These are phyloP conservation scores for Netelia virgata DNA, from an alignment of 2,888 invertebrate genomes.

Conservation along the genomic window DNA sequence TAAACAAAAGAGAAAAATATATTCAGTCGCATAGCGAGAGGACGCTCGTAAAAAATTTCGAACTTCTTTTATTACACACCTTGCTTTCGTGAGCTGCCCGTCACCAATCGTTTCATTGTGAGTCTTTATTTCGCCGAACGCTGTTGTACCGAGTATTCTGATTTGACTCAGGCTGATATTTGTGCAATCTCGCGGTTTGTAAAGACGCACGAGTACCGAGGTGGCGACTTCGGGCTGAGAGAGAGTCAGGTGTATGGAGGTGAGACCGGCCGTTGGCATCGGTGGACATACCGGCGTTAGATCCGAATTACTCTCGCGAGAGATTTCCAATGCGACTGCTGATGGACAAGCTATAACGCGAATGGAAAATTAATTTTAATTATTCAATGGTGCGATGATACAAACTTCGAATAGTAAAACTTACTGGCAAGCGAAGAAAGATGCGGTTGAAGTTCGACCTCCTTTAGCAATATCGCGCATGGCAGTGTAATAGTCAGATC, in stretches of 20 bases:
- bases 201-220: conserved; percentile 91
- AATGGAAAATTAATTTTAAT: neutral
- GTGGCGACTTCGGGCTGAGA: conserved; percentile 94
- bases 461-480: conserved; percentile 94
- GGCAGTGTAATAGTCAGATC: conserved; percentile 95
- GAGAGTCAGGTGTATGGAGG: conserved; percentile 93
- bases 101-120: conserved; percentile 86
- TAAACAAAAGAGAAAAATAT: conserved; percentile 9
- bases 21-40: neutral
- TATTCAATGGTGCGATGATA: neutral
- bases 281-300: conserved; percentile 94
- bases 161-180: conserved; percentile 96
- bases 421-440: conserved; percentile 92
- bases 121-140: conserved; percentile 88
- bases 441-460: conserved; percentile 95
- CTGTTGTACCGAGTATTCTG: conserved; percentile 93
- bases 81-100: conserved; percentile 86
- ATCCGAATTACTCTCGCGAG: conserved; percentile 92
- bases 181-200: conserved; percentile 95
- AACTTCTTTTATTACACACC: conserved; percentile 74
- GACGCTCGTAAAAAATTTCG: no score
- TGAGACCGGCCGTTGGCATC: conserved; percentile 94
- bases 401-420: conserved; percentile 75
- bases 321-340: conserved; percentile 94
- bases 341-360: conserved; percentile 91